These are phyloP conservation scores for Halcyon smyrnensis DNA, from an alignment of 2,797 vertebrate genomes.

Conservation along the genomic window DNA sequence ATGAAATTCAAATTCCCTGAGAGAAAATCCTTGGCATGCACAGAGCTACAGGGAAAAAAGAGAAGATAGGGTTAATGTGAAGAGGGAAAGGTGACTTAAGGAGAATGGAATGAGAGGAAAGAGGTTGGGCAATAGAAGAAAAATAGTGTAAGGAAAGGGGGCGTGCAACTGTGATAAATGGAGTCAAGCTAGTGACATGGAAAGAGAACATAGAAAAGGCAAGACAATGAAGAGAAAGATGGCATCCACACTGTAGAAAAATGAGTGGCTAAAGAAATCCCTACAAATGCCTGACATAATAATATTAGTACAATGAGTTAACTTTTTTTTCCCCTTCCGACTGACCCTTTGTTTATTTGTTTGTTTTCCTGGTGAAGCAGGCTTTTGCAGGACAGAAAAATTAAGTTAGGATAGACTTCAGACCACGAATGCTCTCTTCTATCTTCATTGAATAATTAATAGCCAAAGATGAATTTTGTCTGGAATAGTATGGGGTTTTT, in stretches of 20 bases:
- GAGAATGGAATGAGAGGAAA: slow-evolving; percentile 57
- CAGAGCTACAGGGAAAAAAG: neutral
- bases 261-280: neutral
- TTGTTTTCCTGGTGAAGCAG: slow-evolving; percentile 14
- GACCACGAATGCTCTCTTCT: neutral
- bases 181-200: neutral
- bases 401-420: neutral
- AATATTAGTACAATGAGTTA: neutral
- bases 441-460: slow-evolving; percentile 3
- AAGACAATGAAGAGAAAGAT: neutral
- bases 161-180: neutral
- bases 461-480: neutral
- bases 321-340: neutral
- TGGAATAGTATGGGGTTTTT: neutral
- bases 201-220: neutral
- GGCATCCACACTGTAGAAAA: neutral
- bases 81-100: slow-evolving; percentile 35
- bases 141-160: neutral
- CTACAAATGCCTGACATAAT: neutral
- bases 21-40: neutral
- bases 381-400: neutral
- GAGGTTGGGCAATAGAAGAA: slow-evolving; percentile 8
- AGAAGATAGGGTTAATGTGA: slow-evolving; percentile 42
- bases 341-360: neutral
- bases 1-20: neutral